Conservation (phyloP, 2,797 vertebrate species). For the Chromobotia macracanthus region DNA sequence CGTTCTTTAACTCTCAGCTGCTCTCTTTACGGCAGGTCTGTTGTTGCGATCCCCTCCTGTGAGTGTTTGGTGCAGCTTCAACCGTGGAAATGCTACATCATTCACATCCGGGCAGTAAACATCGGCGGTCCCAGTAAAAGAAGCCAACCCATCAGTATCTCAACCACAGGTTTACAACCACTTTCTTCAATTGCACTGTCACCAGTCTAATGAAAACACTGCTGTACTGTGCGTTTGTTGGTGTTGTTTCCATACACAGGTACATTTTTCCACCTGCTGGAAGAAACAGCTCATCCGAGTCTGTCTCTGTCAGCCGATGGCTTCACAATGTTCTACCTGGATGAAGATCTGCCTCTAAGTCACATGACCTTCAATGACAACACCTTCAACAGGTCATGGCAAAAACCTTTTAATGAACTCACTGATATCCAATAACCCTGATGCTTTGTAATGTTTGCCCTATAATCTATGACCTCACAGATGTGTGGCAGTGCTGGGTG, state of each 20-base stretch:
- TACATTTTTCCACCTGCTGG: conserved; percentile 85
- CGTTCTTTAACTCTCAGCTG: no score
- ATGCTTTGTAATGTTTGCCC: neutral
- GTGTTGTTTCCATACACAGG: conserved; percentile 71
- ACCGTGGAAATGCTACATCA: conserved; percentile 74
- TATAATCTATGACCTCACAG: conserved; percentile 66
- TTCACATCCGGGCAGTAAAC: conserved; percentile 87
- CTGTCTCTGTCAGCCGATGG: conserved; percentile 88
- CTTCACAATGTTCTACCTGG: conserved; percentile 83
- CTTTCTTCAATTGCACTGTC: neutral
- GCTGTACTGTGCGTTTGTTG: conserved; percentile 17
- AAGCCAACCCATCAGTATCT: conserved; percentile 77
- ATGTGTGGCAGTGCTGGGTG: conserved; percentile 86
- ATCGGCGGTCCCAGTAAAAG: conserved; percentile 84
- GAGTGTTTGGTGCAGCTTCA: conserved; percentile 90
- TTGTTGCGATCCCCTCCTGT: conserved; percentile 90
- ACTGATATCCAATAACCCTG: neutral
- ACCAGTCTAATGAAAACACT: neutral
- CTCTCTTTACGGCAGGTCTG: conserved; percentile 73
- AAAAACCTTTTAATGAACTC: neutral
- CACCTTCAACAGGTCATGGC: conserved; percentile 84
- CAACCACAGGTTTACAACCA: conserved; percentile 81
- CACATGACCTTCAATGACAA: conserved; percentile 78
- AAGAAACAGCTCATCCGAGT: conserved; percentile 88
- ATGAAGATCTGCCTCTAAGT: conserved; percentile 78